These are phyloP conservation scores for Cryptomyrus ogoouensis DNA, from an alignment of 2,113 vertebrate species.

Conservation along the genomic window DNA sequence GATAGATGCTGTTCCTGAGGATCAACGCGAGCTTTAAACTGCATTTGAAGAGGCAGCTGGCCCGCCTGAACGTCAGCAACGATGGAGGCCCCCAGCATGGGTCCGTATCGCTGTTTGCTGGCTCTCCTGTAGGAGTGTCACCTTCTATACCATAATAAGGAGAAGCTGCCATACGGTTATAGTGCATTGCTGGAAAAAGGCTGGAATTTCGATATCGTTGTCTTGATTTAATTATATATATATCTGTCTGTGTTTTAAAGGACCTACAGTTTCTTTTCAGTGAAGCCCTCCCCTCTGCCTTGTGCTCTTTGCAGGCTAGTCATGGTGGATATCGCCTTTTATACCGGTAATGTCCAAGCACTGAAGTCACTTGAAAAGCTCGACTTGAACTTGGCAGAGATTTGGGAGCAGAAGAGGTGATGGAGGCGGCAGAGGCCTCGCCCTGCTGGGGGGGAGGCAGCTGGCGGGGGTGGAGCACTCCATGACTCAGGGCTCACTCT, in stretches of 20 bases:
- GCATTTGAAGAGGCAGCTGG: constrained; percentile 89
- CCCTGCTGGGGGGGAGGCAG: constrained; percentile 27
- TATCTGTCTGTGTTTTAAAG: neutral
- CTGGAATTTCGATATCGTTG: neutral
- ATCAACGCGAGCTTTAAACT: constrained; percentile 90
- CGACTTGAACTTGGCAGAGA: constrained; percentile 90
- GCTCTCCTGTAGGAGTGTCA: neutral
- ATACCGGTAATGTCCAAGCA: constrained; percentile 89
- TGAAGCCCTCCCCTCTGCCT: neutral
- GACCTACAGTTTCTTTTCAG: neutral
- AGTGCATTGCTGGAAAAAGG: too few relatives aligned
- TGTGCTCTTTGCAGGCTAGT: constrained; percentile 68
- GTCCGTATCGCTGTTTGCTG: constrained; percentile 42
- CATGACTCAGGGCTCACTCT: constrained; percentile 17
- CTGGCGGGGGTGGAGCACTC: neutral
- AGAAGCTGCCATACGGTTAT: neutral
- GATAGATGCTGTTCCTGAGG: constrained; percentile 84
- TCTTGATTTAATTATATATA: neutral
- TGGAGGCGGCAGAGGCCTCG: constrained; percentile 39
- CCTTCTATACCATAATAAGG: neutral
- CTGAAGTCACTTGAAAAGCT: constrained; percentile 84
- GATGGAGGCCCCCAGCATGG: constrained; percentile 93
- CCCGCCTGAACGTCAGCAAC: constrained; percentile 83
- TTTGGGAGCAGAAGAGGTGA: constrained; percentile 99
- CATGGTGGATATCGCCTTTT: constrained; percentile 93